Conservation (phyloP, 2,888 invertebrate species). For the Hybos culiciformis region DNA sequence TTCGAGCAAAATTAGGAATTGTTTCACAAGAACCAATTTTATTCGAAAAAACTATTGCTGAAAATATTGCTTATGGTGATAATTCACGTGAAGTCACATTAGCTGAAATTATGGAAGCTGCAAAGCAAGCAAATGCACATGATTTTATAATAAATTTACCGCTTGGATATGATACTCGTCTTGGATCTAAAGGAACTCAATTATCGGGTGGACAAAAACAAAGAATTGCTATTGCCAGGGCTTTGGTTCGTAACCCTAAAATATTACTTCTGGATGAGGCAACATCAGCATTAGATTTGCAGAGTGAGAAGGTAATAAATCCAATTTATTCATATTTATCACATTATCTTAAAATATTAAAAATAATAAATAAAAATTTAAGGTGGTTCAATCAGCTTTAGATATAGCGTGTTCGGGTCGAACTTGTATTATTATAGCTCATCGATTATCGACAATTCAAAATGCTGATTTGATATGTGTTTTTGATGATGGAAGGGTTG, state of each 20-base stretch:
- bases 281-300: conserved; percentile 63
- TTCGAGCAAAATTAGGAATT: conserved; percentile 67
- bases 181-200: conserved; percentile 62
- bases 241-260: conserved; percentile 55
- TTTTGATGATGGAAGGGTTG: conserved; percentile 57
- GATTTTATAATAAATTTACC: conserved; percentile 68
- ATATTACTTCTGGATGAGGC: conserved; percentile 60
- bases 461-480: conserved; percentile 77
- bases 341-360: background rate
- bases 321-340: background rate
- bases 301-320: conserved; percentile 51
- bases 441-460: conserved; percentile 68
- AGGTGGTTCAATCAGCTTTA: conserved; percentile 67
- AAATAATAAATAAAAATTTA: background rate
- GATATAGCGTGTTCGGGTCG: conserved; percentile 67
- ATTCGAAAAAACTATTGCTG: conserved; percentile 73
- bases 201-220: conserved; percentile 77
- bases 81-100: conserved; percentile 47
- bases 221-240: conserved; percentile 66
- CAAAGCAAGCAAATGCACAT: conserved; percentile 75
- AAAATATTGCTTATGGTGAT: conserved; percentile 86
- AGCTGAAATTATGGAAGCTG: conserved; percentile 62
- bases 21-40: conserved; percentile 84
- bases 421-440: conserved; percentile 76
- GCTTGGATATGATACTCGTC: conserved; percentile 55